Percentiles rank a stretch among this genome's conserved stretches.
These are phyloP conservation scores for Alexandromys fortis DNA, from an alignment of 2,113 vertebrate genomes.

Conservation along the genomic window DNA sequence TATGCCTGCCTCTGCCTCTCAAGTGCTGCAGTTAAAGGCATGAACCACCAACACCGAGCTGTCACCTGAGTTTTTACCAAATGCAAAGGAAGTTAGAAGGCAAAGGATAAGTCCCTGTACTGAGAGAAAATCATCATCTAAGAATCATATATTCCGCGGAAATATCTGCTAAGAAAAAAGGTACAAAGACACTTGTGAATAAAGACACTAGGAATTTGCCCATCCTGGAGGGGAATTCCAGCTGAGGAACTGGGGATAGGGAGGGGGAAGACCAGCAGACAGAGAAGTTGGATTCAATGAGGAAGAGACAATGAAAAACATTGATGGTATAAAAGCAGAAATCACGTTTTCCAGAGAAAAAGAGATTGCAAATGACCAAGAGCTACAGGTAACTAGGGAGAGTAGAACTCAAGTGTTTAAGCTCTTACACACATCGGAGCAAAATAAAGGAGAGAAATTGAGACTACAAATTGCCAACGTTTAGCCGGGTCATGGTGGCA, in stretches of 20 bases:
- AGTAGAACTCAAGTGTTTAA: neutral
- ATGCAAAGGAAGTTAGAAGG: neutral
- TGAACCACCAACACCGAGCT: neutral
- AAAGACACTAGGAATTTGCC: slow-evolving; percentile 12
- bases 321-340: neutral
- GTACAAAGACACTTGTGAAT: slow-evolving; percentile 4
- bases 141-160: neutral
- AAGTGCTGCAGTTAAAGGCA: neutral
- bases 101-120: neutral
- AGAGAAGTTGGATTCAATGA: neutral
- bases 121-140: neutral
- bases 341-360: slow-evolving; percentile 30
- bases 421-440: neutral
- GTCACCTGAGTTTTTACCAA: neutral
- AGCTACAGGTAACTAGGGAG: neutral
- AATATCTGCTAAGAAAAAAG: slow-evolving; percentile 13
- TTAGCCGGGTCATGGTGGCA: too few species aligned
- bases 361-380: neutral
- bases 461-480: neutral
- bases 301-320: slow-evolving; percentile 55
- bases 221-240: slow-evolving; percentile 62
- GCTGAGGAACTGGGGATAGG: neutral
- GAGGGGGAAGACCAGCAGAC: neutral
- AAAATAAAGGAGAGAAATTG: neutral
- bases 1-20: neutral